phyloP scores from a whole-genome alignment of 2,888 invertebrate species.

The Drosophila tanythrix region DNA sequence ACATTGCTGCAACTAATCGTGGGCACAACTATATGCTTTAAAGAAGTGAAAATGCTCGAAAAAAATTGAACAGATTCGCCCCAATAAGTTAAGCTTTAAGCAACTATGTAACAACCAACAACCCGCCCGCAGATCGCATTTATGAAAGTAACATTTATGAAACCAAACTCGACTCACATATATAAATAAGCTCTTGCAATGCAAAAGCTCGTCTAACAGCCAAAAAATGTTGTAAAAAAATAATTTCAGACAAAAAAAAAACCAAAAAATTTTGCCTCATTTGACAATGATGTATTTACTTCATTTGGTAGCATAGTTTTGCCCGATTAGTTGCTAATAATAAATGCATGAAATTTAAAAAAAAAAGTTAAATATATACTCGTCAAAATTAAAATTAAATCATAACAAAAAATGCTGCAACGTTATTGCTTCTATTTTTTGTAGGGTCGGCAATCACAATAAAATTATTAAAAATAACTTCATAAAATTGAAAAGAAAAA shows the following conservation, averaged over 20 bases:
- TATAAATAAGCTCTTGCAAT: conserved; percentile 10
- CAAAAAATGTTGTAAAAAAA: conserved; percentile 4
- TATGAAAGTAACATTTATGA: conserved; percentile 20
- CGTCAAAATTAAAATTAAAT: neutral
- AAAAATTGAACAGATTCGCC: conserved; percentile 3
- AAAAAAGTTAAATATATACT: neutral
- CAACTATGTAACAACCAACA: conserved; percentile 1
- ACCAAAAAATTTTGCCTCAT: neutral
- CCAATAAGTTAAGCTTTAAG: conserved; percentile 6
- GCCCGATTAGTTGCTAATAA: neutral
- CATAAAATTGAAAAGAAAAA: neutral
- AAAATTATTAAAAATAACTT: neutral
- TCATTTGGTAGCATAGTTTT: neutral
- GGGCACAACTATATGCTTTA: neutral
- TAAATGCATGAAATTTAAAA: neutral
- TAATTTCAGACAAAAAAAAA: neutral
- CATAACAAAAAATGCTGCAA: neutral
- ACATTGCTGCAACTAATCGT: neutral
- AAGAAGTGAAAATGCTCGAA: neutral
- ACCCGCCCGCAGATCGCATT: conserved; percentile 11
- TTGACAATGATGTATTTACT: neutral
- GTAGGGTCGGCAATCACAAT: neutral
- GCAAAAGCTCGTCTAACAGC: conserved; percentile 13
- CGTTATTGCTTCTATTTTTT: neutral
- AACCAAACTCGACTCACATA: conserved; percentile 13